Conservation (phyloP, 2,888 invertebrate genomes). For the Pristionchus maxplancki region DNA sequence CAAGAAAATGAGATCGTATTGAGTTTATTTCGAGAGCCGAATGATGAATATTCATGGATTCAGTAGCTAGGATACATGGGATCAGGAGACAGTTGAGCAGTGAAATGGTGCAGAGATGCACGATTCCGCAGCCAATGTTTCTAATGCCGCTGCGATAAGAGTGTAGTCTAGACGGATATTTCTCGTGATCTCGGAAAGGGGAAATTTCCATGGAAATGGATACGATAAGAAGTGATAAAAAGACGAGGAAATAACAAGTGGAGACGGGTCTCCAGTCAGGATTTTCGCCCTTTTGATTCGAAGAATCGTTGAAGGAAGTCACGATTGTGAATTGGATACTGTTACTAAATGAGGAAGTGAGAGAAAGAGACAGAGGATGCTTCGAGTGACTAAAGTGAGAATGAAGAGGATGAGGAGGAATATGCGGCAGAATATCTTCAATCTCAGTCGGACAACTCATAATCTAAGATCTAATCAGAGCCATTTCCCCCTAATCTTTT, state of each 20-base stretch:
- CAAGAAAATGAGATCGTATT: background rate
- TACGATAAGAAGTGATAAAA: background rate
- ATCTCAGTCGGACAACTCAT: background rate
- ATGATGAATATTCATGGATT: background rate
- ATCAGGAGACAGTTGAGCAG: background rate
- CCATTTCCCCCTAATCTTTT: background rate
- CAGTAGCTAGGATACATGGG: background rate
- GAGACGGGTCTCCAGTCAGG: background rate
- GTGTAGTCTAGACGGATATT: no score
- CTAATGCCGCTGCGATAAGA: no score
- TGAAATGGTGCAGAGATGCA: background rate
- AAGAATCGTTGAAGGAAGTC: background rate
- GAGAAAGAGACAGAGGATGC: background rate
- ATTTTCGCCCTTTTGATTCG: background rate
- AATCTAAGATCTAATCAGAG: background rate
- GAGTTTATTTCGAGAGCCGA: background rate
- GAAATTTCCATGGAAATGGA: background rate
- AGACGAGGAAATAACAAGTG: background rate
- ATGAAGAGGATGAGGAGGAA: background rate
- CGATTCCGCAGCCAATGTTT: background rate
- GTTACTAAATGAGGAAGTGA: background rate
- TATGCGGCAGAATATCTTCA: background rate
- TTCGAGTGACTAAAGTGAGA: background rate
- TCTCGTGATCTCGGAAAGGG: background rate
- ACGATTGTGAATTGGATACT: background rate